These are phyloP conservation scores for Hemiscyllium ocellatum DNA, from an alignment of 2,113 vertebrate species.

Conservation along the genomic window DNA sequence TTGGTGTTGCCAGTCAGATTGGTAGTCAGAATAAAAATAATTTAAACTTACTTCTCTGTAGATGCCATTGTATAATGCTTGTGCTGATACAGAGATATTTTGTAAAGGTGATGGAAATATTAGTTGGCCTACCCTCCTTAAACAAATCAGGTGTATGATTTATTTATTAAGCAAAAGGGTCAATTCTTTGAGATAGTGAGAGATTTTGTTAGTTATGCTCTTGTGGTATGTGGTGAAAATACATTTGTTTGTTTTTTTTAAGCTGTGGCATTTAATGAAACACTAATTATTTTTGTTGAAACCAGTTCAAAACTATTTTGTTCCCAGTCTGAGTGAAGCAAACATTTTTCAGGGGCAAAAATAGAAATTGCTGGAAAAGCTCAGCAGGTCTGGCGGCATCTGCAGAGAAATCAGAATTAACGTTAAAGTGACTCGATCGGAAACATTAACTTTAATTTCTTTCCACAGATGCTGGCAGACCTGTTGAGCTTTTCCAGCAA, in stretches of 20 bases:
- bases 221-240: neutral
- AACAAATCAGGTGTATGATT: neutral
- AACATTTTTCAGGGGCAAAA: too few relatives aligned
- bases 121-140: neutral
- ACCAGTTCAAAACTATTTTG: neutral
- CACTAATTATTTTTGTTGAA: neutral
- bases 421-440: too few relatives aligned
- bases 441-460: too few relatives aligned
- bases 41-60: constrained; percentile 14
- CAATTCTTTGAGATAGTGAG: neutral
- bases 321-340: neutral
- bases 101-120: neutral
- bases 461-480: too few relatives aligned
- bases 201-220: neutral
- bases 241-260: neutral
- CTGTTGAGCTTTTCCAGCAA: too few relatives aligned
- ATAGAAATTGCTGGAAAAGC: too few relatives aligned
- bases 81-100: neutral
- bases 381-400: too few relatives aligned
- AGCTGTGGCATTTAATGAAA: neutral
- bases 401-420: too few relatives aligned
- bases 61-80: neutral
- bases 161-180: neutral
- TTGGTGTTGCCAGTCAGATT: neutral
- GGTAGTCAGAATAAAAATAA: neutral